phyloP scores from a whole-genome alignment of 2,113 vertebrate species.

The Sceloporus undulatus region DNA sequence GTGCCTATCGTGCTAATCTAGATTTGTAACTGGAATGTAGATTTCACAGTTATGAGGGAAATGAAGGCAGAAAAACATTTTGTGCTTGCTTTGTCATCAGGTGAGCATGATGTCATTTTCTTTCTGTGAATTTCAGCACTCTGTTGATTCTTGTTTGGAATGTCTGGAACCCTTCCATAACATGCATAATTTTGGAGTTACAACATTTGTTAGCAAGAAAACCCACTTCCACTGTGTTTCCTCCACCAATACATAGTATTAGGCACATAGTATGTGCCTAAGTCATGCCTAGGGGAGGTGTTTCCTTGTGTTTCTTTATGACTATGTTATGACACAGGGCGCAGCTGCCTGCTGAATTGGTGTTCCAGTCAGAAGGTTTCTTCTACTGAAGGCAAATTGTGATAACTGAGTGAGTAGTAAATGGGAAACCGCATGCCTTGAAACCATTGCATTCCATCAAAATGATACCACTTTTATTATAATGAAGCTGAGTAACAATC shows the following conservation, averaged over 20 bases:
- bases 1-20: not conserved
- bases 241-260: not conserved
- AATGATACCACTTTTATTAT: slow-evolving; percentile 16
- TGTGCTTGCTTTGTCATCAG: slow-evolving; percentile 18
- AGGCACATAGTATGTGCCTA: not conserved
- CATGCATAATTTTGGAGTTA: not conserved
- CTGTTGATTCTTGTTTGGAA: slow-evolving; percentile 36
- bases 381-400: slow-evolving; percentile 15
- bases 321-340: slow-evolving; percentile 15
- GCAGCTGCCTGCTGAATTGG: slow-evolving; percentile 11
- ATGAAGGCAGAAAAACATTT: not conserved
- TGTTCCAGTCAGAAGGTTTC: not conserved
- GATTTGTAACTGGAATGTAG: not conserved
- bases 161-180: slow-evolving; percentile 15
- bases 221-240: not conserved
- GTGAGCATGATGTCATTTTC: not conserved
- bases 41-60: not conserved
- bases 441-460: slow-evolving; percentile 21
- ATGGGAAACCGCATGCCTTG: slow-evolving; percentile 19
- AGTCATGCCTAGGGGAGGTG: slow-evolving; percentile 10
- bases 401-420: not conserved
- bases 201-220: slow-evolving; percentile 13
- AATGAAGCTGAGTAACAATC: slow-evolving; percentile 10
- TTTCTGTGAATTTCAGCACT: slow-evolving; percentile 9
- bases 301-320: not conserved